phyloP scores from a whole-genome alignment of 2,797 vertebrate genomes.

The Peromyscus eremicus region DNA sequence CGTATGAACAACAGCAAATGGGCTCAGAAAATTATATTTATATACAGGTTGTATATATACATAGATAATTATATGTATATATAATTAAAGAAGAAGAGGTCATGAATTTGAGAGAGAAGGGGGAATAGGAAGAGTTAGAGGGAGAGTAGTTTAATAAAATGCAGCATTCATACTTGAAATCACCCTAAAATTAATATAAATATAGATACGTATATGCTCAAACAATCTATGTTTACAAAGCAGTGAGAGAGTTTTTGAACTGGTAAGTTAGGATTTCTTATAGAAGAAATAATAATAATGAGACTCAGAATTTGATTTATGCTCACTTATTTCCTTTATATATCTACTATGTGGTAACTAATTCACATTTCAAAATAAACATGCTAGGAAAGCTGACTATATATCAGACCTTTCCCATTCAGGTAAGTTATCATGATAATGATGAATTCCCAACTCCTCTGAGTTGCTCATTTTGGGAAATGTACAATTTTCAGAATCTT shows the following conservation, averaged over 20 bases:
- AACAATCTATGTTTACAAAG: background rate
- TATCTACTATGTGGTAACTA: background rate
- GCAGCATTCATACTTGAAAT: background rate
- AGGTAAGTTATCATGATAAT: background rate
- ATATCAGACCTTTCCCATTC: background rate
- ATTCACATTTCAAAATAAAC: slow-evolving; percentile 24
- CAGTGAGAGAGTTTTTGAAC: background rate
- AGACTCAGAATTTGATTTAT: background rate
- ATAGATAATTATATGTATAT: background rate
- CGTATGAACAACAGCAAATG: background rate
- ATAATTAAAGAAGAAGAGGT: background rate
- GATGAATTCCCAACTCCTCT: background rate
- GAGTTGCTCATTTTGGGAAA: background rate
- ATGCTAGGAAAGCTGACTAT: background rate
- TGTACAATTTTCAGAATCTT: background rate
- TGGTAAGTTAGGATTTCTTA: background rate
- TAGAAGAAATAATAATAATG: slow-evolving; percentile 24
- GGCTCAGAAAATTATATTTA: too few relatives aligned
- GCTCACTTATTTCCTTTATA: slow-evolving; percentile 9
- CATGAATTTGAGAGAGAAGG: background rate
- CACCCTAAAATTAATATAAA: background rate
- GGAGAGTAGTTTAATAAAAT: background rate
- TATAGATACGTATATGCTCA: background rate
- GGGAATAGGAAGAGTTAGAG: too few relatives aligned
- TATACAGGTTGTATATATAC: too few relatives aligned